phyloP scores from a whole-genome alignment of 2,797 vertebrate species.

The Amblyraja radiata region DNA sequence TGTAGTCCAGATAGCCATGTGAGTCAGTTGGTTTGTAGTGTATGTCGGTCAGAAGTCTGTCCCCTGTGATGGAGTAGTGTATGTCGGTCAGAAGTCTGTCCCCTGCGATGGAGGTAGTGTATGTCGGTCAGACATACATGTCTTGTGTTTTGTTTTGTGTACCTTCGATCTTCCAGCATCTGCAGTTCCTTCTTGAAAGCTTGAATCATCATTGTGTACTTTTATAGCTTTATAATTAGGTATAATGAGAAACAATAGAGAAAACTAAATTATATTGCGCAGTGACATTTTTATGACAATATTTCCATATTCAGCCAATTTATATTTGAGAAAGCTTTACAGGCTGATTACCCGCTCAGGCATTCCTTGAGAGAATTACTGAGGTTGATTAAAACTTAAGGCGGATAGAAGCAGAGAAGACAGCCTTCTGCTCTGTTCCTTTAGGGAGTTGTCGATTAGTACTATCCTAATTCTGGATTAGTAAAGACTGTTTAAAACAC shows the following conservation, averaged over 20 bases:
- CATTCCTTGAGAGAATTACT: not conserved
- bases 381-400: not conserved
- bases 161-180: too few species aligned
- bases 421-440: not conserved
- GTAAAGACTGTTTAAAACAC: not conserved
- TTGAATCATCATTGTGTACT: not conserved
- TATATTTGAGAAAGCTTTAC: not conserved
- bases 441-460: too few species aligned
- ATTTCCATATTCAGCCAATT: not conserved
- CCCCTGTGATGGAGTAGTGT: too few species aligned
- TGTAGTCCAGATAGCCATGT: too few species aligned
- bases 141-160: too few species aligned
- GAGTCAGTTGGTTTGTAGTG: too few species aligned
- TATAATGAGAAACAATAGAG: not conserved
- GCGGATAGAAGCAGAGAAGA: too few species aligned
- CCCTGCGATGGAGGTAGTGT: too few species aligned
- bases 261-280: not conserved
- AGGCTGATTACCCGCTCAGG: not conserved
- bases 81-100: too few species aligned
- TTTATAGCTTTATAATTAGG: not conserved
- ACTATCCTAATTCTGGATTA: not conserved
- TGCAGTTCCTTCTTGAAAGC: too few species aligned
- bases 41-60: too few species aligned
- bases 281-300: not conserved
- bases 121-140: too few species aligned